Conservation (phyloP, 2,888 invertebrate genomes). For the Melanchra persicariae region DNA sequence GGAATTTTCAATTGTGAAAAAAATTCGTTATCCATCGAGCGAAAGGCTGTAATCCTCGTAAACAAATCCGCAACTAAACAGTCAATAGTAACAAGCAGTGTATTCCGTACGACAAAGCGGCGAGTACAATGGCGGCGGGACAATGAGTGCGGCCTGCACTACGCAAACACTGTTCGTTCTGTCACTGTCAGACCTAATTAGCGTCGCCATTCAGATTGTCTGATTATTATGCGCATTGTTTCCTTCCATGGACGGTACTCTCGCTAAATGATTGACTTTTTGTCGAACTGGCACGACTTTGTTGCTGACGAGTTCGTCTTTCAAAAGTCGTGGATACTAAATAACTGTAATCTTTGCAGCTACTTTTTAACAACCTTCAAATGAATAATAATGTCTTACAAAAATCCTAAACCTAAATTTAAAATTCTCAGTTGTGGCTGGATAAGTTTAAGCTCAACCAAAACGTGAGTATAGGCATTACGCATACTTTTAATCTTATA, state of each 20-base stretch:
- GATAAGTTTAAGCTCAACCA: too few species aligned
- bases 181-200: slow-evolving; percentile 89
- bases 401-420: neutral
- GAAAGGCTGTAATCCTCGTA: slow-evolving; percentile 54
- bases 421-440: too few species aligned
- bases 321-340: neutral
- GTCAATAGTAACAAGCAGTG: slow-evolving; percentile 76
- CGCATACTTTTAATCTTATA: too few species aligned
- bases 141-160: slow-evolving; percentile 83
- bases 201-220: slow-evolving; percentile 86
- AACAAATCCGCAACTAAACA: slow-evolving; percentile 74
- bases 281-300: slow-evolving; percentile 38
- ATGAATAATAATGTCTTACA: neutral
- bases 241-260: slow-evolving; percentile 74
- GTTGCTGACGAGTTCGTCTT: slow-evolving; percentile 2
- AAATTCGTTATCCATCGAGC: slow-evolving; percentile 40
- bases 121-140: slow-evolving; percentile 80
- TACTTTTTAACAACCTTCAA: neutral
- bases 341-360: neutral
- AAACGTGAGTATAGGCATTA: too few species aligned
- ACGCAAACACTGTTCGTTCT: slow-evolving; percentile 82
- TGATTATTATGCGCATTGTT: slow-evolving; percentile 89
- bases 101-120: slow-evolving; percentile 80
- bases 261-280: slow-evolving; percentile 65
- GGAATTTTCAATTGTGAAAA: slow-evolving; percentile 1